Percentiles rank a stretch among this genome's conserved stretches.
Evolutionary conservation across 2,113 vertebrate species (phyloP).

Genomic region (Pogona vitticeps): DNA sequence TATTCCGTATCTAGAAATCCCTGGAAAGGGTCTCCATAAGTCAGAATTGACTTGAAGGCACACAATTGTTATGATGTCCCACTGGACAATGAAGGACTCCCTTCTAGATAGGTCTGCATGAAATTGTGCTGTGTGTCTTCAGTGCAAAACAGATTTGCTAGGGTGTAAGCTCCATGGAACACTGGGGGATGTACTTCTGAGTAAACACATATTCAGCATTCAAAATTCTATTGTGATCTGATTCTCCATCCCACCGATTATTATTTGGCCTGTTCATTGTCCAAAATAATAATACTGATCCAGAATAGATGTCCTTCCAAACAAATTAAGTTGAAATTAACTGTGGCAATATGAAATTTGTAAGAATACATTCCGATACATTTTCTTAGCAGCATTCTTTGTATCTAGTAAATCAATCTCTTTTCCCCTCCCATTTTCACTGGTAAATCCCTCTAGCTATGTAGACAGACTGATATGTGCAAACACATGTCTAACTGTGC

Average conservation of each 20-base stretch:
- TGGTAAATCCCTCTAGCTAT: no score
- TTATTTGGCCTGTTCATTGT: background rate
- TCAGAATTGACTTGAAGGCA: no score
- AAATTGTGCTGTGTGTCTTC: conserved; percentile 38
- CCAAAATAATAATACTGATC: background rate
- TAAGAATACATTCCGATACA: background rate
- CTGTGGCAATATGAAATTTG: background rate
- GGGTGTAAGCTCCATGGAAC: no score
- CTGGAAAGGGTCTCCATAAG: no score
- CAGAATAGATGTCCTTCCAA: background rate
- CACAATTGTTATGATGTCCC: no score
- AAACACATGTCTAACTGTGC: no score
- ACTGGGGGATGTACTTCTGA: background rate
- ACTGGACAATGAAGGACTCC: background rate
- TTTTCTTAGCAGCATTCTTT: background rate
- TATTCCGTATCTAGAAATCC: no score
- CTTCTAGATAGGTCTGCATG: conserved; percentile 6
- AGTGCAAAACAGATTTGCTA: background rate
- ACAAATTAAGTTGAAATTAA: background rate
- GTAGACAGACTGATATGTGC: no score
- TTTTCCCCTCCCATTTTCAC: no score
- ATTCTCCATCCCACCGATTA: conserved; percentile 54
- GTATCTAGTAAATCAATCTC: no score
- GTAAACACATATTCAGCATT: background rate
- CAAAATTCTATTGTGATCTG: conserved; percentile 6